A percentile compares a stretch with the other conserved stretches of the same genome.
Conservation (phyloP, 2,888 invertebrate species). For the Pseudeuparius sepicola region DNA sequence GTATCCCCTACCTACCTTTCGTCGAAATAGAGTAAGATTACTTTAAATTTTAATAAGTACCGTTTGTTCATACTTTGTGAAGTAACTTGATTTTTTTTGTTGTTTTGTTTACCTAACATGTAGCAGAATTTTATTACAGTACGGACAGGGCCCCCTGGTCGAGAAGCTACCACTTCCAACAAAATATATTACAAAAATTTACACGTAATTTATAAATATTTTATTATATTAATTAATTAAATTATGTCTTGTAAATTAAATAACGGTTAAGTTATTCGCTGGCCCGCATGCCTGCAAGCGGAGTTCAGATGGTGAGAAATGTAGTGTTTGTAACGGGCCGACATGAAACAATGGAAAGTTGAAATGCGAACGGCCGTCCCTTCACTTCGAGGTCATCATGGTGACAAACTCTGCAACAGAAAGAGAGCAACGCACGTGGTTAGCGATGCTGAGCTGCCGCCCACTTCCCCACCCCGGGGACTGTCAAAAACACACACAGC, state of each 20-base stretch:
- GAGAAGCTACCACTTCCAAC: constrained; percentile 23
- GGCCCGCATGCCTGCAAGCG: constrained; percentile 37
- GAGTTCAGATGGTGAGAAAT: constrained; percentile 38
- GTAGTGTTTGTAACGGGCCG: constrained; percentile 35
- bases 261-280: constrained; percentile 37
- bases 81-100: constrained; percentile 6
- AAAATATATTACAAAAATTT: constrained; percentile 43
- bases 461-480: too few relatives aligned
- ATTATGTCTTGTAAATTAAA: constrained; percentile 37
- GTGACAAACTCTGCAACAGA: constrained; percentile 88
- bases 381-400: constrained; percentile 99
- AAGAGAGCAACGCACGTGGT: too few relatives aligned
- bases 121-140: constrained; percentile 33
- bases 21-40: too few relatives aligned
- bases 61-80: constrained; percentile 37
- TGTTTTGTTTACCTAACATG: constrained; percentile 31
- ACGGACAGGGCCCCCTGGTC: constrained; percentile 26
- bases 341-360: constrained; percentile 42
- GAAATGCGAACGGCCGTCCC: constrained; percentile 50
- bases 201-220: constrained; percentile 40
- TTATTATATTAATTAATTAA: constrained; percentile 32
- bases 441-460: too few relatives aligned
- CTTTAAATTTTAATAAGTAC: constrained; percentile 29
- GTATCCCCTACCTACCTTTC: constrained; percentile 31
- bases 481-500: too few relatives aligned